Evolutionary conservation across 2,888 invertebrate species (phyloP), one percentile per base, ranked within the genome.

Genomic region (Athalia rosae): DNA sequence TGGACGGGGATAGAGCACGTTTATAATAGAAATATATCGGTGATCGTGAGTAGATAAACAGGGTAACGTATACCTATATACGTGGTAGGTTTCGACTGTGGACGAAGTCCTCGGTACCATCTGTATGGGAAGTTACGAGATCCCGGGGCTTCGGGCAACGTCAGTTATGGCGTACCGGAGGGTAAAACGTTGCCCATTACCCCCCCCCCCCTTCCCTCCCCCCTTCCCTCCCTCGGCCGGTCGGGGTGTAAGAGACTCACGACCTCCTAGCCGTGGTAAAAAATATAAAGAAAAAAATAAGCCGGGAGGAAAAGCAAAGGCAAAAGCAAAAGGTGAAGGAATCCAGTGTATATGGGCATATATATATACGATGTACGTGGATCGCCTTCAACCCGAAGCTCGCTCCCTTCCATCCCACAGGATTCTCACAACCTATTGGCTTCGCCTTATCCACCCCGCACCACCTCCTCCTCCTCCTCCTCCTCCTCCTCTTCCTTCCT

Each of bases 361-460:
- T 28, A 28, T 28, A 28, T 28, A 71, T 71, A 56, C 56, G 56
- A 56, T 56, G 45, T 71, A 71, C 71, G 71, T 71, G 71, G 56
- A 71, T 71, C 43, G 71, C 71, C 43, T 71, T 71, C 71, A 56
- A 71, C 56, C 71, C 71, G 71, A 58, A 58, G 71, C 71, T 71
- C 9, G 28, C 58, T n/a, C 62, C 59, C 76, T 48, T 69, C 47
- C 62, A 64, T 50, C n/a, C 50, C 74, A 69, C 67, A 58, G 58
- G 67, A 61, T 74, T 58, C 64, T 61, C 56, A 28, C 28, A 79
- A 81, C 78, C 79, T 81, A 81, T 79, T 80, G 79, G 80, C 77
- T 80, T 83, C 83, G 81, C 82, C 80, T 81, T 81, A 83, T 80
- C 81, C 81, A 64, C 67, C 76, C 77, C 79, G 80, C 77, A 71